Evolutionary conservation across 2,113 vertebrate species (phyloP).

Genomic region (Gambusia holbrooki): DNA sequence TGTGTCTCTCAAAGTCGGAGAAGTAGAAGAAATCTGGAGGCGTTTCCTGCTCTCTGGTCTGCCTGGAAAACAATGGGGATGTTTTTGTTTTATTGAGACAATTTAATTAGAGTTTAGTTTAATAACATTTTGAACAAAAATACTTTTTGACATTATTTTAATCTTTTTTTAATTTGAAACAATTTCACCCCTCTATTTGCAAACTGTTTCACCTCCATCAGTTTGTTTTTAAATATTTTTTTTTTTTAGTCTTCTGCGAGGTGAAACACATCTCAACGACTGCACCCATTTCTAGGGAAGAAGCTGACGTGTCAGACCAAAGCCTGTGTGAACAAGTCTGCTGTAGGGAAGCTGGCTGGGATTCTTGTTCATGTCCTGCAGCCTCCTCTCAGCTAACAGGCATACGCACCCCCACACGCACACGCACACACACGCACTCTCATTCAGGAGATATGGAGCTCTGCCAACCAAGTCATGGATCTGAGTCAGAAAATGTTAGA

Average conservation of each 20-base stretch:
- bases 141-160: neutral
- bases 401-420: constrained; percentile 8
- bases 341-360: constrained; percentile 53
- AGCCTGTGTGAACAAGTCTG: constrained; percentile 48
- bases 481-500: constrained; percentile 52
- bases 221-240: neutral
- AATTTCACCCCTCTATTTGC: constrained; percentile 7
- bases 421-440: neutral
- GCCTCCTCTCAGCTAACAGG: constrained; percentile 12
- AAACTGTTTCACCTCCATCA: constrained; percentile 29
- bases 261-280: constrained; percentile 34
- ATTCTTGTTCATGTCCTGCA: constrained; percentile 42
- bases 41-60: constrained; percentile 95
- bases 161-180: constrained; percentile 10
- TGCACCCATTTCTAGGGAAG: constrained; percentile 41
- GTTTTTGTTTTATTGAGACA: neutral
- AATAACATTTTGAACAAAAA: neutral
- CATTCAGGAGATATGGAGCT: constrained; percentile 34
- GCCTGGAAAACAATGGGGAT: constrained; percentile 76
- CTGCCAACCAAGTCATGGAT: constrained; percentile 52
- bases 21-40: constrained; percentile 99
- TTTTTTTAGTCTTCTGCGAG: constrained; percentile 2
- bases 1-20: constrained; percentile 97
- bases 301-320: constrained; percentile 44
- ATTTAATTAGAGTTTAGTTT: neutral